These are phyloP conservation scores for Formica exsecta DNA, from an alignment of 1,140 invertebrate species.

Conservation along the genomic window DNA sequence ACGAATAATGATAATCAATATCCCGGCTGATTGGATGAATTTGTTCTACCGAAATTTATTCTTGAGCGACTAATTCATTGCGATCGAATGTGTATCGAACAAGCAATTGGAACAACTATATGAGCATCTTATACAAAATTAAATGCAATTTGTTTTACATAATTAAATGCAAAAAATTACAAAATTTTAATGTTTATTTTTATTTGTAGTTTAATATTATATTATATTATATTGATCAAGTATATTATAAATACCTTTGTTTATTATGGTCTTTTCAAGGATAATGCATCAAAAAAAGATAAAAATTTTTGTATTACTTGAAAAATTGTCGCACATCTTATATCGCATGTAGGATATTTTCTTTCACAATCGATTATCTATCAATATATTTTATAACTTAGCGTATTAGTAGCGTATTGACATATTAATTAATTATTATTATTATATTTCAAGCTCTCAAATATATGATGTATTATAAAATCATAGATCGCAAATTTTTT, in stretches of 20 bases:
- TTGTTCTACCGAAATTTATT: conserved; percentile 34
- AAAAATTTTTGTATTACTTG: not conserved
- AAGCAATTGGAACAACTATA: not conserved
- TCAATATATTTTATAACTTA: not conserved
- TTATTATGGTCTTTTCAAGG: not conserved
- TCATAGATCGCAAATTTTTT: conserved; percentile 11
- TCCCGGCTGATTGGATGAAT: conserved; percentile 15
- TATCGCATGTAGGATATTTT: not conserved
- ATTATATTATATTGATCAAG: conserved; percentile 13
- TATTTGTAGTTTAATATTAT: not conserved
- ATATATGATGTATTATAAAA: not conserved
- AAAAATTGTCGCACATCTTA: not conserved
- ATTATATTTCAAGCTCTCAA: not conserved
- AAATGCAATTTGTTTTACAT: not conserved
- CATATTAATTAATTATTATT: too few species aligned
- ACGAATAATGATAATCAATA: conserved; percentile 19
- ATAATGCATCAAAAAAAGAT: not conserved
- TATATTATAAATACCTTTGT: not conserved
- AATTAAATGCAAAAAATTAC: not conserved
- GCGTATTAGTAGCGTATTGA: not conserved
- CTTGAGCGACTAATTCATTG: conserved; percentile 35
- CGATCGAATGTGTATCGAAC: not conserved
- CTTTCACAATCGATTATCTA: not conserved
- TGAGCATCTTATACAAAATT: conserved; percentile 5
- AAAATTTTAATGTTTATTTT: not conserved